Base-by-base conservation (phyloP, 2,113 vertebrate genomes). In the Trachemys scripta region DNA sequence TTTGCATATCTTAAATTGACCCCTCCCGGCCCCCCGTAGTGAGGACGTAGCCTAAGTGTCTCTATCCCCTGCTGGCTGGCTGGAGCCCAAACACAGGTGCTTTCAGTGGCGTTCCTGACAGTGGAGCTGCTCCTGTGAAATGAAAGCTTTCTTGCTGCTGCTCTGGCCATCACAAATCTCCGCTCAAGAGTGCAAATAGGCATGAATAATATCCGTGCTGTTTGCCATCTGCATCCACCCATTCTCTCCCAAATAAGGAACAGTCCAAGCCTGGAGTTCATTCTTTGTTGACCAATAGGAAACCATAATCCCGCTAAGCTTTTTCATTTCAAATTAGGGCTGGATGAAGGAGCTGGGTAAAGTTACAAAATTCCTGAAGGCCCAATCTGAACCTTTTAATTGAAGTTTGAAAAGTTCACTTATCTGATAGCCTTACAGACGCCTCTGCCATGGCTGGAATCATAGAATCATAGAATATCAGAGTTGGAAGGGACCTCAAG, bases 311-410 rank as follows among this genome's bases (percentile, higher is more conserved):
- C 93, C 93, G 80, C 72, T 51, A 62, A 62, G 29, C 38, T 47
- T 59, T 84, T 5, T 47, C 35, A 4, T 54, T 96, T 38, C 22
- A 90, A 97, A 96, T 95, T 92, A 92, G 91, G 94, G 35, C 65
- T 88, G 92, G 81, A 90, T 96, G 89, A 97, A 95, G 88, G 78
- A 89, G 85, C 92, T 92, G 94, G 90, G 90, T 93, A 97, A 96
- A 97, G 94, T 97, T 96, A 97, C 89, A 94, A 96, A 80, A 84
- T 38, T 95, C 90, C 93, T 95, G 85, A 96, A 96, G 88, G 78
- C 72, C 95, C 91, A 89, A 93, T 78, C 80, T 62, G 94, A 90
- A 42, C 38, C 51, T 56, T 86, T 86, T 76, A 76, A 54, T 31
- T 95, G 89, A 35, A 85, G 53, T 92, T 85, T 95, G 86, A 5